These are phyloP conservation scores for Alouatta palliata DNA, from an alignment of 2,113 vertebrate species.

Conservation along the genomic window DNA sequence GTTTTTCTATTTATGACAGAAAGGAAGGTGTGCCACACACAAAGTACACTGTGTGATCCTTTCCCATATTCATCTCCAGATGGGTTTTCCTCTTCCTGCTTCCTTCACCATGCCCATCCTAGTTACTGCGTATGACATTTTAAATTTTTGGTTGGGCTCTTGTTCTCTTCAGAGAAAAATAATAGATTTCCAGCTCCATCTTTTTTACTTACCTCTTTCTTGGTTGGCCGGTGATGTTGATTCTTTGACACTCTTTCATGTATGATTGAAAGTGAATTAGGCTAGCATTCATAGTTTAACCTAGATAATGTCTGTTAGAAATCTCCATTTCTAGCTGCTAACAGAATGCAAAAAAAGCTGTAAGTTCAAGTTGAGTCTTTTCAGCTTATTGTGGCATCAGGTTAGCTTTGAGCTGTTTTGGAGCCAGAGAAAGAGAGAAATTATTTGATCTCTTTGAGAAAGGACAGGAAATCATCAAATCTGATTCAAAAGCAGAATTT, in stretches of 20 bases:
- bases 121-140: background rate
- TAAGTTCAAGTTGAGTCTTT: background rate
- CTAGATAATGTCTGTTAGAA: background rate
- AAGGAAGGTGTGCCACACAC: background rate
- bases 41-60: background rate
- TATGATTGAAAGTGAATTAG: background rate
- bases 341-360: background rate
- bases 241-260: background rate
- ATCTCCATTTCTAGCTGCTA: background rate
- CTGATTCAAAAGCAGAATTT: slow-evolving; percentile 36
- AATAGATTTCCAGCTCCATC: background rate
- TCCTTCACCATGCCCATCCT: background rate
- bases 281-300: background rate
- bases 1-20: background rate
- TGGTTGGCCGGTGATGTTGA: no score
- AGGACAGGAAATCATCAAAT: background rate
- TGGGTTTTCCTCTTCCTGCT: background rate
- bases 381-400: background rate
- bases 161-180: background rate
- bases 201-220: background rate
- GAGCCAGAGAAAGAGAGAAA: background rate
- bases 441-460: background rate
- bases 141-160: background rate
- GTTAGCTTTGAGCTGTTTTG: background rate
- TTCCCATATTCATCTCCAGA: background rate